These are phyloP conservation scores for Hydractinia echinata DNA, from an alignment of 30 jellyfish, hydroid and myxozoan genomes.

Conservation along the genomic window DNA sequence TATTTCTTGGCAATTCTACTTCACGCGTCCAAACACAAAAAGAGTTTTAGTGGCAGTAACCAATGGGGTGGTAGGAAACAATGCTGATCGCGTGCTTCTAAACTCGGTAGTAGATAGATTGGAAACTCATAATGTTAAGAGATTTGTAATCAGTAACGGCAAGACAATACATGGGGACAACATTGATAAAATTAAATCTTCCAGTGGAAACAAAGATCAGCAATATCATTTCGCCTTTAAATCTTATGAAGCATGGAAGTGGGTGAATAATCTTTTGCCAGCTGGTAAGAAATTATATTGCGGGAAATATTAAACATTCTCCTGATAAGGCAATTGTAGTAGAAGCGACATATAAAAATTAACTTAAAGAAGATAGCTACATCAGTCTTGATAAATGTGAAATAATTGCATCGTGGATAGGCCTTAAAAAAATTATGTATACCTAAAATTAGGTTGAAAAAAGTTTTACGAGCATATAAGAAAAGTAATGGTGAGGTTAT, in stretches of 20 bases:
- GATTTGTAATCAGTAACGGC: neutral
- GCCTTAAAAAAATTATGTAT: too few relatives aligned
- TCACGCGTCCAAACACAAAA: conserved; percentile 9
- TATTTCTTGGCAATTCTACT: neutral
- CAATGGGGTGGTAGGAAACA: neutral
- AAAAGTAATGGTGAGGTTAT: too few relatives aligned
- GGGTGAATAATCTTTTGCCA: conserved; percentile 15
- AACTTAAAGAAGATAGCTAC: too few relatives aligned
- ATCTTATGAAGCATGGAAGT: conserved; percentile 1
- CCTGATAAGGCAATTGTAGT: too few relatives aligned
- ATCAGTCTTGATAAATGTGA: too few relatives aligned
- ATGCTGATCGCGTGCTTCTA: neutral
- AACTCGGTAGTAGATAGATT: neutral
- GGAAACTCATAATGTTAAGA: neutral
- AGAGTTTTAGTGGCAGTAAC: neutral
- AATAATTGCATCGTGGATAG: too few relatives aligned
- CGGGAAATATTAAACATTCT: too few relatives aligned
- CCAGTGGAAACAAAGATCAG: neutral
- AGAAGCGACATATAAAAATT: too few relatives aligned
- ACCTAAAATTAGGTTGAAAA: too few relatives aligned
- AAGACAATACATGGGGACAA: neutral
- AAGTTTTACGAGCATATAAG: too few relatives aligned
- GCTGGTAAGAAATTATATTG: neutral
- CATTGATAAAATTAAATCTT: neutral
- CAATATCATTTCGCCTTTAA: neutral